These are phyloP conservation scores for Sorex maritimensis DNA, from an alignment of 2,797 vertebrate genomes.

Conservation along the genomic window DNA sequence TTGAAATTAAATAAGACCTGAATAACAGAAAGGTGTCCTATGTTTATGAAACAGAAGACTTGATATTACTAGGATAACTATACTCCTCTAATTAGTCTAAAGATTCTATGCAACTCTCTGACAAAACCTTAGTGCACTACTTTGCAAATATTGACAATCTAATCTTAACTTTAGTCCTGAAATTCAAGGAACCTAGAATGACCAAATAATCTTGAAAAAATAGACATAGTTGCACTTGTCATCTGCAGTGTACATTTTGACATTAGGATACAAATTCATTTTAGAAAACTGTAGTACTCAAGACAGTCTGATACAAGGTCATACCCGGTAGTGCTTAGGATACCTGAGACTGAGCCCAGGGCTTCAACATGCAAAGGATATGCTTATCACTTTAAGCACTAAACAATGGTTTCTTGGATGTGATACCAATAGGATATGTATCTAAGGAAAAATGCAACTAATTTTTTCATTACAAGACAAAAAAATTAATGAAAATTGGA, in stretches of 20 bases:
- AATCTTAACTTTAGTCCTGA: constrained; percentile 20
- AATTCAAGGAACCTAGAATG: constrained; percentile 2
- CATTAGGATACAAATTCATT: too few relatives aligned
- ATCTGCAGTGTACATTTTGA: too few relatives aligned
- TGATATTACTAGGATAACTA: constrained; percentile 13
- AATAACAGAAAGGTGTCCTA: background rate
- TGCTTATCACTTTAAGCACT: background rate
- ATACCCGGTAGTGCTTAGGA: too few relatives aligned
- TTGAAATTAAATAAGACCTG: constrained; percentile 12
- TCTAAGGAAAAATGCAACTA: constrained; percentile 15
- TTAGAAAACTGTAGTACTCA: too few relatives aligned
- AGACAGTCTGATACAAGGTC: background rate
- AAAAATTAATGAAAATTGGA: too few relatives aligned
- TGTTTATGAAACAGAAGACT: background rate
- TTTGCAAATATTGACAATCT: constrained; percentile 35
- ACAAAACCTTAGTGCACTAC: constrained; percentile 3
- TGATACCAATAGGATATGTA: background rate
- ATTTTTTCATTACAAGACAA: too few relatives aligned
- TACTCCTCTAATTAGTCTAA: background rate
- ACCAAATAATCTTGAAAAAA: constrained; percentile 21
- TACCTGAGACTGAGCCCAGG: too few relatives aligned
- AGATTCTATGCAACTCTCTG: background rate
- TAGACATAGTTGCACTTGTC: too few relatives aligned
- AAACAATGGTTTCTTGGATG: constrained; percentile 5
- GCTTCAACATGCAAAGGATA: too few relatives aligned